phyloP scores from a whole-genome alignment of 2,797 vertebrate species.

The Podarcis lilfordi region DNA sequence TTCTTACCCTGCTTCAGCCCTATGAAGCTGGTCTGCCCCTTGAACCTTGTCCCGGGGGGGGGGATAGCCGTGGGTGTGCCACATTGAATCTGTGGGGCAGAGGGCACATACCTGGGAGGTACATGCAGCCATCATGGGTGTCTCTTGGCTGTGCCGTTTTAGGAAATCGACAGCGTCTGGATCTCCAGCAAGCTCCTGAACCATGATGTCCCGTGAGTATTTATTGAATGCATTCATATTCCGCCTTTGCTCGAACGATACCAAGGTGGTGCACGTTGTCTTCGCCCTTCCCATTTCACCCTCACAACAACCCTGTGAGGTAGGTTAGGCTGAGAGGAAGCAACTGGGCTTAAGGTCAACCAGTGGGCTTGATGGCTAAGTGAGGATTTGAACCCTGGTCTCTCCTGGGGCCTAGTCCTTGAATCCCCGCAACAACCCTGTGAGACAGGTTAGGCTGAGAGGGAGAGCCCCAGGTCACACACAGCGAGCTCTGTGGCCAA shows the following conservation, averaged over 20 bases:
- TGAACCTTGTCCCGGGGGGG: neutral
- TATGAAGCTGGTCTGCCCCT: neutral
- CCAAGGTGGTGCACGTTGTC: too few relatives aligned
- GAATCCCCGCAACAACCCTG: too few relatives aligned
- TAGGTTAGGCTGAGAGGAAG: neutral
- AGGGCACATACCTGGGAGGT: neutral
- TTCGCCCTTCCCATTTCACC: too few relatives aligned
- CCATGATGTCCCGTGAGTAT: conserved; percentile 92
- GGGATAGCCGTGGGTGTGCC: neutral
- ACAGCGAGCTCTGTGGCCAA: too few relatives aligned
- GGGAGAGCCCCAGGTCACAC: too few relatives aligned
- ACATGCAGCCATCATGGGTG: neutral
- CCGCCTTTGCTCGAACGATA: too few relatives aligned
- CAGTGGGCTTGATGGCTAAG: neutral
- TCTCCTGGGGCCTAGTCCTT: too few relatives aligned
- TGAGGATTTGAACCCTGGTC: too few relatives aligned
- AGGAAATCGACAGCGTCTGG: conserved; percentile 97
- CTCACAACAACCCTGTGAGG: too few relatives aligned
- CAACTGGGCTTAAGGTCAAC: neutral
- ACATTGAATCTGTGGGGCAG: neutral
- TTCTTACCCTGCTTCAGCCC: neutral
- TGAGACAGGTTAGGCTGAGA: too few relatives aligned
- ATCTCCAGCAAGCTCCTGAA: conserved; percentile 94
- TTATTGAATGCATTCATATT: too few relatives aligned
- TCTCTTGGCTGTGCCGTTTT: conserved; percentile 46